A percentile compares a stretch with the other conserved stretches of the same genome.
phyloP scores from a whole-genome alignment of 2,888 invertebrate species.

The Exocentrus adspersus region DNA sequence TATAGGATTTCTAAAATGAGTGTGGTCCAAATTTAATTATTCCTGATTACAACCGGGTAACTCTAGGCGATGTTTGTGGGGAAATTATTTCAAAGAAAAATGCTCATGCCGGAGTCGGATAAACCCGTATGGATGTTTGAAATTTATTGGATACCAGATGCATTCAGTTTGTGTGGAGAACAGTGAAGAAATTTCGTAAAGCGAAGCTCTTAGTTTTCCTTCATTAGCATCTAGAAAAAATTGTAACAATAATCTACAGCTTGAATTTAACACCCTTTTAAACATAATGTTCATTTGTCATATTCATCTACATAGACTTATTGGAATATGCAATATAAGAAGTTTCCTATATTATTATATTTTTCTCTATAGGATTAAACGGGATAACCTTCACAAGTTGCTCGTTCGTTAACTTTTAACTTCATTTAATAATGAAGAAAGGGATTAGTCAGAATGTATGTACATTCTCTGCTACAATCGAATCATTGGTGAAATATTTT shows the following conservation, averaged over 20 bases:
- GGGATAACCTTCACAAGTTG: too few relatives aligned
- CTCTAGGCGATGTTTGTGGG: not conserved
- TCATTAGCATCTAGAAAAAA: too few relatives aligned
- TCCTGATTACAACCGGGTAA: not conserved
- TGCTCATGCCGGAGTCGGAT: not conserved
- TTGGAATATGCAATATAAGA: too few relatives aligned
- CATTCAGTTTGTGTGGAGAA: not conserved
- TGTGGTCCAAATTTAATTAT: not conserved
- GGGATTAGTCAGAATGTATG: not conserved
- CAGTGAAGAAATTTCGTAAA: not conserved
- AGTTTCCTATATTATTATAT: too few relatives aligned
- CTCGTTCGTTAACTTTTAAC: not conserved
- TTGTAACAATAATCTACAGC: too few relatives aligned
- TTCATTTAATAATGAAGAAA: not conserved
- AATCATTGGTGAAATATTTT: too few relatives aligned
- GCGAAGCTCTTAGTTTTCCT: not conserved
- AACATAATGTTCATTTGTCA: too few relatives aligned
- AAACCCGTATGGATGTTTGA: not conserved
- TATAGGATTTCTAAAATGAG: not conserved
- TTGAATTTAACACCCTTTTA: too few relatives aligned
- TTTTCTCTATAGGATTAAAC: too few relatives aligned
- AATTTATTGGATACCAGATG: not conserved
- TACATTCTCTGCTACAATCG: not conserved
- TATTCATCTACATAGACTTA: too few relatives aligned
- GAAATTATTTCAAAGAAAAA: not conserved